Base-by-base conservation (phyloP, 2,113 vertebrate species). In the Okapia johnstoni region DNA sequence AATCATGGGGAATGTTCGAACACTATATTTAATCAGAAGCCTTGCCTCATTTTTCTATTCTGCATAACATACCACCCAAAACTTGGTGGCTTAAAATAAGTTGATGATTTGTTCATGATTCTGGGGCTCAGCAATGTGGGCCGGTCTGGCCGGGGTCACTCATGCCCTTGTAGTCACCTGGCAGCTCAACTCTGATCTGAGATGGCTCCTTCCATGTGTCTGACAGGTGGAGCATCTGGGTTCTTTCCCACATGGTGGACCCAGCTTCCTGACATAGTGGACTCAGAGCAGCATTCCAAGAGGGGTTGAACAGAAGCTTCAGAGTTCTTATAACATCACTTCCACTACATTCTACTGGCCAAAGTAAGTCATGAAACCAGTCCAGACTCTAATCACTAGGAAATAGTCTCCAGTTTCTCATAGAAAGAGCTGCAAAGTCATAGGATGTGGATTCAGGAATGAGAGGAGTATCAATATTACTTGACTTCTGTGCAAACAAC, bases 21-120 rank as follows among this genome's bases (percentile, higher is more conserved):
- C 43, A 43, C 30, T 36, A 25, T 30, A 61, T 40, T 94, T 58
- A 79, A 84, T 88, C 81, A 43, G 77, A 91, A 81, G 55, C 19
- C 7, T 80, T 63, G 52, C 70, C 40, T 90, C 11, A 12, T 54
- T 54, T 63, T 91, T 93, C 66, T 36, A 23, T 36, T 21, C 30
- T 63, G 48, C 40, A 52, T 52, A 30, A 63, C 26, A 48, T 7
- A 61, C 23, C 25, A 66, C 30, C 61, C 25, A 15, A 88, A 86
- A 63, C 25, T 26, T 28, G 36, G 19, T 19, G 86, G 57, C 58
- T 91, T 84, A 89, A 94, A 86, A 85, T 73, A 83, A 77, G 12
- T 14, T 61, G 7, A 52, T 54, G 55, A 15, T 58, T 88, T 88
- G 12, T 16, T 91, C 40, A 2, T 28, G n/a, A 4, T 28, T 83